A percentile compares a stretch with the other conserved stretches of the same genome.
phyloP scores from a whole-genome alignment of 1,140 invertebrate genomes.

The Melanaphis sacchari region DNA sequence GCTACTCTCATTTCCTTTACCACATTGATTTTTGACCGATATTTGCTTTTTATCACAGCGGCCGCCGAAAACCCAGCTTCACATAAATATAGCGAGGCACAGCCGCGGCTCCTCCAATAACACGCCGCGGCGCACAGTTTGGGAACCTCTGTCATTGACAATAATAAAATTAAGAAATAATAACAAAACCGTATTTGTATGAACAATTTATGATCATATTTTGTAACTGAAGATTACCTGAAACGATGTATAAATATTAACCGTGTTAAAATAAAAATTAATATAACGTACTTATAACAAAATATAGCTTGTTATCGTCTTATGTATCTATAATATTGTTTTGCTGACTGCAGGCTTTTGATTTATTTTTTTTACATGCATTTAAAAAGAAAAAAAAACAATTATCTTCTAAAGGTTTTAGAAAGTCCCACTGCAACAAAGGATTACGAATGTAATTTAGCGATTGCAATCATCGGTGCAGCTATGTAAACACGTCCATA shows the following conservation, averaged over 20 bases:
- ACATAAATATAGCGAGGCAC: too few species aligned
- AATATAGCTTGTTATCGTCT: background rate
- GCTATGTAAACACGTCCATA: background rate
- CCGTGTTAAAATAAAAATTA: background rate
- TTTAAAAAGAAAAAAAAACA: background rate
- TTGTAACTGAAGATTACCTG: background rate
- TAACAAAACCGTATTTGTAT: too few species aligned
- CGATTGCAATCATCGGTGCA: constrained; percentile 1
- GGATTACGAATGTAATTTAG: constrained; percentile 19
- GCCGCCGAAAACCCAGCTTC: too few species aligned
- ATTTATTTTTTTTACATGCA: background rate
- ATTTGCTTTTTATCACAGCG: too few species aligned
- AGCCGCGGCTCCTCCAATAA: too few species aligned
- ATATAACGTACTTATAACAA: background rate
- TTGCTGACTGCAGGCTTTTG: background rate
- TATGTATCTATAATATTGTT: too few species aligned
- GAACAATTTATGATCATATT: background rate
- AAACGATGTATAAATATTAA: background rate
- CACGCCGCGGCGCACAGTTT: too few species aligned
- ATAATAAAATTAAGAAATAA: too few species aligned
- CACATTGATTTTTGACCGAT: too few species aligned
- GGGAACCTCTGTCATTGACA: too few species aligned
- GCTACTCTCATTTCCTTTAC: too few species aligned
- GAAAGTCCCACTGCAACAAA: background rate
- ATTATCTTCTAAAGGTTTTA: background rate